A percentile compares a stretch with the other conserved stretches of the same genome.
phyloP scores from a whole-genome alignment of 1,140 invertebrate genomes.

The Drosophila nebulosa region DNA sequence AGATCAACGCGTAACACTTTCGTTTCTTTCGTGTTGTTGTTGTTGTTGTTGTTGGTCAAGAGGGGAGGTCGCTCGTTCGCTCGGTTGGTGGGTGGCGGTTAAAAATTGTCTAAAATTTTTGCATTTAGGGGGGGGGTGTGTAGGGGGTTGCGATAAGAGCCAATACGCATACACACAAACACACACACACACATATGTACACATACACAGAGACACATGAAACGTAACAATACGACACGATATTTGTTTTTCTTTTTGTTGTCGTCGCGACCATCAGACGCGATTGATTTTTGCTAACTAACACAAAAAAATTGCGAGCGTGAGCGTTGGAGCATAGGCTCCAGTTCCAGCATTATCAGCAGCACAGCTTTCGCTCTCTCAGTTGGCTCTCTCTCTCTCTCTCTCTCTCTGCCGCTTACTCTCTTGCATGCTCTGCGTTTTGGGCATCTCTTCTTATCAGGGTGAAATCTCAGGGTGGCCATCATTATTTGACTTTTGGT shows the following conservation, averaged over 20 bases:
- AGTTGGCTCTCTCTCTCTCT: slow-evolving; percentile 16
- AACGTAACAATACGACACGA: slow-evolving; percentile 6
- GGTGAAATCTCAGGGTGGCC: slow-evolving; percentile 51
- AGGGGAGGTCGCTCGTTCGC: no score
- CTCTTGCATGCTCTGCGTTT: background rate
- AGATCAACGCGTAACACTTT: slow-evolving; percentile 62
- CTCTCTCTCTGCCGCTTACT: background rate
- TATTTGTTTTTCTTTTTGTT: slow-evolving; percentile 11
- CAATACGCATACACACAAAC: slow-evolving; percentile 10
- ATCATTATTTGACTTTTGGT: slow-evolving; percentile 36
- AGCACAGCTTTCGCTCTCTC: slow-evolving; percentile 46
- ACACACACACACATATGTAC: background rate
- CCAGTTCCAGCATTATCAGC: slow-evolving; percentile 51
- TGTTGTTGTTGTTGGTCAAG: background rate
- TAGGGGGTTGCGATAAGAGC: slow-evolving; percentile 48
- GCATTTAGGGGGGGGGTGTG: background rate
- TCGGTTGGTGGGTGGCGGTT: no score
- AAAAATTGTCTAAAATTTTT: slow-evolving; percentile 46
- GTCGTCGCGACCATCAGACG: slow-evolving; percentile 50
- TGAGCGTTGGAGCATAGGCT: slow-evolving; percentile 31
- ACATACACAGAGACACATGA: slow-evolving; percentile 11
- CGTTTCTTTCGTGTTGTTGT: slow-evolving; percentile 38
- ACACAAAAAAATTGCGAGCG: slow-evolving; percentile 42
- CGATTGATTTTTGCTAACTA: slow-evolving; percentile 73
- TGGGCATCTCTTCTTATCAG: slow-evolving; percentile 40